Evolutionary conservation across 2,797 vertebrate genomes (phyloP), one percentile per base, ranked within the genome.

Genomic region (Serranus cabrilla): DNA sequence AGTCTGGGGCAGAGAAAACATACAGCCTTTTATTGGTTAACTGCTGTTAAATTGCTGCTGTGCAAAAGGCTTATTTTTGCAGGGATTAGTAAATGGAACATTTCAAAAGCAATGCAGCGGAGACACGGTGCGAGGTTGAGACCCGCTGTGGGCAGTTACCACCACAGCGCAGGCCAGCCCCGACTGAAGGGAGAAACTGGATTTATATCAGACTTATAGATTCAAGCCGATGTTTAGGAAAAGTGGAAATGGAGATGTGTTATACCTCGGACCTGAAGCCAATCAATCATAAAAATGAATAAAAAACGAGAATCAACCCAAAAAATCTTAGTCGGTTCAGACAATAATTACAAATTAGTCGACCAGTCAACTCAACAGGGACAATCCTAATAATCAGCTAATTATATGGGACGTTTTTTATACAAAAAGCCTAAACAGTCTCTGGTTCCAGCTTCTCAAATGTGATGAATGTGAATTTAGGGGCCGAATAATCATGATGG

Each of bases 41-140:
- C 92, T 93, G 92, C 90, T 79, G 84, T 87, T 91, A 91, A 94
- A 94, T 93, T 93, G 89, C 91, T 84, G 90, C 90, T 85, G 87
- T 86, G 89, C 90, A 90, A 80, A 91, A 90, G 83, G 88, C 83
- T 91, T 93, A 87, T 93, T 93, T 94, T 93, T 83, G 77, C 86
- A 88, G 85, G 88, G 91, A 90, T 94, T 93, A 93, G 87, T 81
- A 80, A 93, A 94, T 93, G 94, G 93, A 94, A 94, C 91, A 92
- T 93, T 93, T 93, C 92, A 93, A 79, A 80, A 92, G 87, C 87
- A 88, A 87, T 87, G 86, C 84, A 83, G 78, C 39, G 47, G 79
- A 85, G 83, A 79, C 80, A 23, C 69, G 11, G 76, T 34, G 71
- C 71, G 42, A 79, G 78, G 72, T 71, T 74, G 68, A 85, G 82